These are phyloP conservation scores for Melanocharis versteri DNA, from an alignment of 2,113 vertebrate species.

Conservation along the genomic window DNA sequence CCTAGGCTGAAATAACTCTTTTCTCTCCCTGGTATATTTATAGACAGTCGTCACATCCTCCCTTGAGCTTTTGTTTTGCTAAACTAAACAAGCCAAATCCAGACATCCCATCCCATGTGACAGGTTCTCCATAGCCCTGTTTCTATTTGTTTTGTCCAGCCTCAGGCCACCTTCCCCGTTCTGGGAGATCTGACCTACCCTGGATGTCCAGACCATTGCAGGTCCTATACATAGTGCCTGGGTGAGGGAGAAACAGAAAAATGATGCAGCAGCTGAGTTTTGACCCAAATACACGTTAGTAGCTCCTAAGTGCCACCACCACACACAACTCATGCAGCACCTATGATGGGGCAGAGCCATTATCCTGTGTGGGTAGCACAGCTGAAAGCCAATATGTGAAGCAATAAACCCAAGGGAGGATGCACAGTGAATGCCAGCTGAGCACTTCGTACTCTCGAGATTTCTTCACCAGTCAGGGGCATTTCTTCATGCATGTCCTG, in stretches of 20 bases:
- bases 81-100: constrained; percentile 6
- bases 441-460: neutral
- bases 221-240: neutral
- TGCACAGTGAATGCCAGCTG: neutral
- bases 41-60: constrained; percentile 26
- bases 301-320: neutral
- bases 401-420: neutral
- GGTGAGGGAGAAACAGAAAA: neutral
- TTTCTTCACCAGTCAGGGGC: neutral
- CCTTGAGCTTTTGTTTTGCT: constrained; percentile 20
- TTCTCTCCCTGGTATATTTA: constrained; percentile 24
- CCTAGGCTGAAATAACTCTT: constrained; percentile 26
- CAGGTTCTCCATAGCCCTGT: neutral
- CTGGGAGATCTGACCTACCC: neutral
- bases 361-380: neutral
- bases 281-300: neutral
- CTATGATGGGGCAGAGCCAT: neutral
- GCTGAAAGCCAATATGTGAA: neutral
- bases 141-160: neutral
- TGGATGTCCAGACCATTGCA: neutral
- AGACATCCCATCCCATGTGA: neutral
- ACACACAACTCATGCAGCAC: neutral
- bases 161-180: neutral
- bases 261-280: neutral
- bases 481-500: neutral